Conservation (phyloP, 2,113 vertebrate genomes). For the Pleuronectes platessa region DNA sequence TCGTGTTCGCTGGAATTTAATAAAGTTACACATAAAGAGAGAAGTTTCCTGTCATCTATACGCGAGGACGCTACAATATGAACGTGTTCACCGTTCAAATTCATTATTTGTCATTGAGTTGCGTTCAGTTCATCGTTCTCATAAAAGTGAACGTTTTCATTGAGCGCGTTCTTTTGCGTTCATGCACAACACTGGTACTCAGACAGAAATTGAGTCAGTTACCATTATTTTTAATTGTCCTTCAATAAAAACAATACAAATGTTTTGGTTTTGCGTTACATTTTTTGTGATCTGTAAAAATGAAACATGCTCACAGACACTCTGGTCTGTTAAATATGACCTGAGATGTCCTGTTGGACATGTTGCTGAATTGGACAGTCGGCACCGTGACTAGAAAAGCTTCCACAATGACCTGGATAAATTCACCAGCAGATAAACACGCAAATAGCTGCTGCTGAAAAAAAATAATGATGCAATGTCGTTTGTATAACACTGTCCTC, state of each 20-base stretch:
- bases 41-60: too few species aligned
- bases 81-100: too few species aligned
- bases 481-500: slow-evolving; percentile 40
- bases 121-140: too few species aligned
- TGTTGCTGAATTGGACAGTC: too few species aligned
- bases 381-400: background rate
- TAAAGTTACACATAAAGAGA: too few species aligned
- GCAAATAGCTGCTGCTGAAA: background rate
- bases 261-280: background rate
- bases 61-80: too few species aligned
- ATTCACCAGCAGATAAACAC: background rate
- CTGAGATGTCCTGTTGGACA: background rate
- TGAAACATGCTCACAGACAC: background rate
- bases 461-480: background rate
- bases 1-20: too few species aligned
- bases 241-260: too few species aligned
- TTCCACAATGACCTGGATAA: background rate
- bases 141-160: too few species aligned
- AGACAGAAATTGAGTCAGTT: background rate
- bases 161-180: too few species aligned
- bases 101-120: too few species aligned
- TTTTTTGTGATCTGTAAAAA: background rate
- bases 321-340: background rate
- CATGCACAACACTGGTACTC: too few species aligned
- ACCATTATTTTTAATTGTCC: background rate